phyloP scores from a whole-genome alignment of 2,888 invertebrate species.

The Hybos culiciformis region DNA sequence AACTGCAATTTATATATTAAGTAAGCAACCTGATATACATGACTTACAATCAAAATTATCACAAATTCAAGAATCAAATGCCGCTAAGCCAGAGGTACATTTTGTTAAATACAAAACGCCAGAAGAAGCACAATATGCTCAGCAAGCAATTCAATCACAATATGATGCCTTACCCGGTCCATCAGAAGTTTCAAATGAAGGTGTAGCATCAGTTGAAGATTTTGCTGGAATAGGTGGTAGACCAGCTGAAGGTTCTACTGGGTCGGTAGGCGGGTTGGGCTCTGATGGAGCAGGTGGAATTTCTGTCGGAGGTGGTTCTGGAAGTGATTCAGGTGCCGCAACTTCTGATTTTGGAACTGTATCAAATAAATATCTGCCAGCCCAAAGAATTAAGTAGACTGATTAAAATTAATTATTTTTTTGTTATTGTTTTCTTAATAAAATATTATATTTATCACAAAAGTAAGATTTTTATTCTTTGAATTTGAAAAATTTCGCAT shows the following conservation, averaged over 20 bases:
- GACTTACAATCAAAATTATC: conserved; percentile 20
- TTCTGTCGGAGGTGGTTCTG: background rate
- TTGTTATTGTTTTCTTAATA: too few species aligned
- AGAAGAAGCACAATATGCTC: conserved; percentile 26
- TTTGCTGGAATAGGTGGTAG: conserved; percentile 23
- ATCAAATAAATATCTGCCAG: background rate
- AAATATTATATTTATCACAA: too few species aligned
- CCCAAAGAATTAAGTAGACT: too few species aligned
- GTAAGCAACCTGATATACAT: conserved; percentile 24
- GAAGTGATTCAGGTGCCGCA: background rate
- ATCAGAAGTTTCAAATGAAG: conserved; percentile 20
- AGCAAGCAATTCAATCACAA: conserved; percentile 24
- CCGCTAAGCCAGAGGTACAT: conserved; percentile 27
- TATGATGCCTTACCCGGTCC: conserved; percentile 23
- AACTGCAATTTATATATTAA: conserved; percentile 30
- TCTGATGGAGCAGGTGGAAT: background rate
- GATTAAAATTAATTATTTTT: too few species aligned
- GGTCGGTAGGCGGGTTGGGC: conserved; percentile 7
- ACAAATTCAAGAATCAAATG: conserved; percentile 18
- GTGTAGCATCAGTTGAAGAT: conserved; percentile 25
- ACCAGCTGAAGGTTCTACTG: conserved; percentile 8
- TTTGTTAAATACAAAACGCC: conserved; percentile 30
- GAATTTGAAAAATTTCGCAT: too few species aligned
- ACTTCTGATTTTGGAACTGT: background rate
- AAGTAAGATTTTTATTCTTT: too few species aligned